Evolutionary conservation across 1,140 invertebrate genomes (phyloP).

Genomic region (Aphaenogaster rudis): DNA sequence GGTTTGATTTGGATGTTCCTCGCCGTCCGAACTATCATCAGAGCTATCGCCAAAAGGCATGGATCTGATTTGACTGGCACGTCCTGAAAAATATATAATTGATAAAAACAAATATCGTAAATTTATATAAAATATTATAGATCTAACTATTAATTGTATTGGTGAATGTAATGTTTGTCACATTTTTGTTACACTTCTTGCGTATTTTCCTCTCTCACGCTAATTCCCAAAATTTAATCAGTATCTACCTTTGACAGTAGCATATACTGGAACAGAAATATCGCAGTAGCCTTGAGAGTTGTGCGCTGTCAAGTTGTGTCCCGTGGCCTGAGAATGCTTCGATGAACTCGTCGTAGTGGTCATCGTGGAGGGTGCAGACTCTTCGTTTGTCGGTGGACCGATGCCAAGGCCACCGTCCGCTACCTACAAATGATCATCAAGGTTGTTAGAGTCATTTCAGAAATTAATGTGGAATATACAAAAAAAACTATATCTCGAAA

Average conservation of each 20-base stretch:
- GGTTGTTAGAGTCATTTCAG: not conserved
- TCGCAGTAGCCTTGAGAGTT: conserved; percentile 91
- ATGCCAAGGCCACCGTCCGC: conserved; percentile 93
- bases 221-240: not conserved
- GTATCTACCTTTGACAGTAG: conserved; percentile 95
- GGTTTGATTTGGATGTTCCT: conserved; percentile 88
- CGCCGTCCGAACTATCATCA: conserved; percentile 97
- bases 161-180: not conserved
- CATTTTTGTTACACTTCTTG: not conserved
- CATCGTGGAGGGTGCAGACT: conserved; percentile 84
- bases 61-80: conserved; percentile 97
- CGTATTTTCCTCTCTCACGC: not conserved
- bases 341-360: conserved; percentile 85
- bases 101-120: not conserved
- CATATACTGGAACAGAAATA: conserved; percentile 97
- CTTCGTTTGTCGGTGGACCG: conserved; percentile 84
- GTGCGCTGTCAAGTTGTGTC: conserved; percentile 84
- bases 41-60: conserved; percentile 98
- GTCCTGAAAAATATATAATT: conserved; percentile 86
- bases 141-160: not conserved
- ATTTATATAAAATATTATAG: conserved; percentile 31
- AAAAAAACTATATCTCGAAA: not conserved
- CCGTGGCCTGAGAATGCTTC: conserved; percentile 85
- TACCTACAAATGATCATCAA: conserved; percentile 86
- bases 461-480: not conserved